phyloP scores from a whole-genome alignment of 2,797 vertebrate species.

The Anas bernieri region DNA sequence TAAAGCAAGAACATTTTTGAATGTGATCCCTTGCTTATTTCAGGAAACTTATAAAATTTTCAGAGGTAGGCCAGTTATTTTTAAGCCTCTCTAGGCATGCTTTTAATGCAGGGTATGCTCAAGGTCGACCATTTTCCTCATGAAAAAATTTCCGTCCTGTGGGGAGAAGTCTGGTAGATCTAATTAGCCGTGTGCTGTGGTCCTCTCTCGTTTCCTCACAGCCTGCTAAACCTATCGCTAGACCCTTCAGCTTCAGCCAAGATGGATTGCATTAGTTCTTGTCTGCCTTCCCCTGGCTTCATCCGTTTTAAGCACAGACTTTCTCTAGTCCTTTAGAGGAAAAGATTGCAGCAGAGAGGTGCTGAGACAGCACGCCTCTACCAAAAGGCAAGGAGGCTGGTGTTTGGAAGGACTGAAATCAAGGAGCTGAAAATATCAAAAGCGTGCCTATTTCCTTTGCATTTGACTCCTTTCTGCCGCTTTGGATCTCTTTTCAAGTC shows the following conservation, averaged over 20 bases:
- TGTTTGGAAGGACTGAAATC: background rate
- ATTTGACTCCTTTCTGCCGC: background rate
- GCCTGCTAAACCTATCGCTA: background rate
- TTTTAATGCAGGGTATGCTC: slow-evolving; percentile 53
- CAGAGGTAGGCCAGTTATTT: slow-evolving; percentile 65
- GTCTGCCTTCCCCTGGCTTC: background rate
- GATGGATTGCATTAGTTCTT: slow-evolving; percentile 3
- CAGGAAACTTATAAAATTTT: slow-evolving; percentile 54
- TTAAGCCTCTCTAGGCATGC: slow-evolving; percentile 46
- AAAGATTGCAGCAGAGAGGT: background rate
- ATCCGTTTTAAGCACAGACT: background rate
- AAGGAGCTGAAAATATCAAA: background rate
- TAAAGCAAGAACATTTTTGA: slow-evolving; percentile 35
- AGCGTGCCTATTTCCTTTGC: background rate
- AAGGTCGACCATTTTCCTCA: background rate
- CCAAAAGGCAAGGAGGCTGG: background rate
- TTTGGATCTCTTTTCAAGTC: background rate
- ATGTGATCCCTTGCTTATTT: slow-evolving; percentile 58
- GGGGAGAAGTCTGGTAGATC: slow-evolving; percentile 30
- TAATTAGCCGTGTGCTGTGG: slow-evolving; percentile 41
- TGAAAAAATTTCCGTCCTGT: slow-evolving; percentile 16
- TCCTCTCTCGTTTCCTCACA: slow-evolving; percentile 33
- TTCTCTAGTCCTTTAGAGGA: background rate
- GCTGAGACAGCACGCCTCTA: background rate
- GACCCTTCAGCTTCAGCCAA: slow-evolving; percentile 21